A percentile compares a stretch with the other conserved stretches of the same genome.
phyloP scores from a whole-genome alignment of 1,140 invertebrate genomes.

The Globodera rostochiensis region DNA sequence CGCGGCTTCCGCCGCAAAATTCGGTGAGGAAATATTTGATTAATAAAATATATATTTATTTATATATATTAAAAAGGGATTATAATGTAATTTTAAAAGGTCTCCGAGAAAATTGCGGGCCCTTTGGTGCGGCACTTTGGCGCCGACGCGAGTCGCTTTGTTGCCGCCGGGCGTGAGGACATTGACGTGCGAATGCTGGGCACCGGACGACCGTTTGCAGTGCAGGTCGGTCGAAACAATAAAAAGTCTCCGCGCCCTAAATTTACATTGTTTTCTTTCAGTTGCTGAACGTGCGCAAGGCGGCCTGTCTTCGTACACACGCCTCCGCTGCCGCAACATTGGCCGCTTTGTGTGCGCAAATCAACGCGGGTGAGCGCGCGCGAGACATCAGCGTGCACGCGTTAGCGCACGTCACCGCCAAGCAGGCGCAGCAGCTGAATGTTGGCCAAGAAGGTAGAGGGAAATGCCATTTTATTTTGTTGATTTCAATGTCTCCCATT shows the following conservation, averaged over 20 bases:
- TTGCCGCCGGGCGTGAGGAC: constrained; percentile 59
- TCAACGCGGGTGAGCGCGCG: constrained; percentile 32
- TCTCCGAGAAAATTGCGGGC: constrained; percentile 56
- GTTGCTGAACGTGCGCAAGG: constrained; percentile 40
- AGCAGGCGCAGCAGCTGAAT: constrained; percentile 50
- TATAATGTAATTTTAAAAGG: constrained; percentile 31
- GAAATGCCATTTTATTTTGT: constrained; percentile 25
- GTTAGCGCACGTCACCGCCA: constrained; percentile 42
- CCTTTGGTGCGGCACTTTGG: constrained; percentile 42
- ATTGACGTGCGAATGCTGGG: constrained; percentile 59
- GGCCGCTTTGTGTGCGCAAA: constrained; percentile 3
- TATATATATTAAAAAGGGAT: not conserved
- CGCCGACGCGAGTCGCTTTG: constrained; percentile 47
- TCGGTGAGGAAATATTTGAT: constrained; percentile 19
- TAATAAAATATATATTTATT: not conserved
- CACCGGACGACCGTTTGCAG: constrained; percentile 66
- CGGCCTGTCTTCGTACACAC: constrained; percentile 2
- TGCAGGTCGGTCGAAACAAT: constrained; percentile 50
- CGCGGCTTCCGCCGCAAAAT: constrained; percentile 24
- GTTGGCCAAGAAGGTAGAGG: constrained; percentile 53
- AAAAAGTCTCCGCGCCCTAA: not conserved
- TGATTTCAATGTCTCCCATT: not conserved
- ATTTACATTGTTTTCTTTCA: not conserved
- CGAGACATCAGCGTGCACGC: constrained; percentile 44
- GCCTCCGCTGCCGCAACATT: not conserved